Evolutionary conservation across 2,888 invertebrate genomes (phyloP).

Genomic region (Limnephilus auricula): DNA sequence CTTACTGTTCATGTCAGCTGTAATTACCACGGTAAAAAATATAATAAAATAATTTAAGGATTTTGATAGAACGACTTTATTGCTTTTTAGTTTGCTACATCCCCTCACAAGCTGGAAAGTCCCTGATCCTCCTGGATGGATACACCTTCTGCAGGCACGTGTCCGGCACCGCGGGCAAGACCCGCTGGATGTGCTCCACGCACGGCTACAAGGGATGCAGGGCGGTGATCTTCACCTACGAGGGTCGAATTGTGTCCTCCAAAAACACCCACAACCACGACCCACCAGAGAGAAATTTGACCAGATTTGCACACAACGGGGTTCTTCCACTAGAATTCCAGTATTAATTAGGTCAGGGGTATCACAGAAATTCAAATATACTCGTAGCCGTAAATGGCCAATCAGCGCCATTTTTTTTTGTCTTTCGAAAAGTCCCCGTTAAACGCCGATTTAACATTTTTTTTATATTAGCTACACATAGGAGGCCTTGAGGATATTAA

Average conservation of each 20-base stretch:
- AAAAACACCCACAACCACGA: constrained; percentile 73
- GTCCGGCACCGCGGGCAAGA: constrained; percentile 67
- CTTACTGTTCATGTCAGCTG: no score
- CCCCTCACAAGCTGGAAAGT: constrained; percentile 66
- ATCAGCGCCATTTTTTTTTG: no score
- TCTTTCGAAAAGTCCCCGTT: no score
- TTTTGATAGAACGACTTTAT: not conserved
- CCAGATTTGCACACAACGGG: not conserved
- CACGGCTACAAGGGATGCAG: constrained; percentile 74
- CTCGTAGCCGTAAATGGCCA: no score
- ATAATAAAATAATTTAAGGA: no score
- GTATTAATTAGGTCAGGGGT: not conserved
- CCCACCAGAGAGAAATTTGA: constrained; percentile 66
- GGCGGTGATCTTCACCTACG: constrained; percentile 73
- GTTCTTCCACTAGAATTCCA: not conserved
- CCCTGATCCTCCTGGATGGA: constrained; percentile 68
- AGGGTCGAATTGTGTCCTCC: constrained; percentile 74
- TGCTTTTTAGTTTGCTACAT: constrained; percentile 32
- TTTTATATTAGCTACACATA: no score
- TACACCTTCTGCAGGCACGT: constrained; percentile 68
- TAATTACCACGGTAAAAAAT: no score
- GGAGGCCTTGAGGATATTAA: no score
- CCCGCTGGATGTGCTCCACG: constrained; percentile 69
- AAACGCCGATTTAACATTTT: no score
- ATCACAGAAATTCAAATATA: no score